Percentiles rank a stretch among this genome's conserved stretches.
These are phyloP conservation scores for Pelosia muscerda DNA, from an alignment of 2,888 invertebrate genomes.

Conservation along the genomic window DNA sequence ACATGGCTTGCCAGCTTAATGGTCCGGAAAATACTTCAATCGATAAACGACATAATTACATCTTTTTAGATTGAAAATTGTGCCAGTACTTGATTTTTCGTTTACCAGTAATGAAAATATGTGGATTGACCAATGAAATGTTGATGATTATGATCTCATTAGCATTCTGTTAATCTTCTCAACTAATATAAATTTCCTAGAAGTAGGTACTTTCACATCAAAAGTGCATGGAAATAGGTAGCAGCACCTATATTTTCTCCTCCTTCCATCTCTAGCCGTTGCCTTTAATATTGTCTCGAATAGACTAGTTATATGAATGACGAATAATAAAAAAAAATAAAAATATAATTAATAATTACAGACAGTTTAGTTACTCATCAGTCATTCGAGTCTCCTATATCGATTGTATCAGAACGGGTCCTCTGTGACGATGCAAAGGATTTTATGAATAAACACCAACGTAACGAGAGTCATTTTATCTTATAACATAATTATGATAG, in stretches of 20 bases:
- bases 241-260: no score
- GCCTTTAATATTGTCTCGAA: no score
- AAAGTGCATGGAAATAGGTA: no score
- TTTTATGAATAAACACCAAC: neutral
- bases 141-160: no score
- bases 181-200: no score
- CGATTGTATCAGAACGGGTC: neutral
- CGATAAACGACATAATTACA: neutral
- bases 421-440: neutral
- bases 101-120: neutral
- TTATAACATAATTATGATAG: neutral
- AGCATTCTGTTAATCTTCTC: no score
- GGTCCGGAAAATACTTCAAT: constrained; percentile 53
- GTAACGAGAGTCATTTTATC: neutral
- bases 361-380: neutral
- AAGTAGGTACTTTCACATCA: no score
- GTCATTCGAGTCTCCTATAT: neutral
- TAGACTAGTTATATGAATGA: no score
- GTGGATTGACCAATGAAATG: no score
- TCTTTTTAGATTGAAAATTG: neutral
- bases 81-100: neutral
- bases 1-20: constrained; percentile 65
- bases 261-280: no score
- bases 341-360: neutral
- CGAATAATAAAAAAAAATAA: no score